phyloP scores from a whole-genome alignment of 2,797 vertebrate genomes.

The Chromis chromis region DNA sequence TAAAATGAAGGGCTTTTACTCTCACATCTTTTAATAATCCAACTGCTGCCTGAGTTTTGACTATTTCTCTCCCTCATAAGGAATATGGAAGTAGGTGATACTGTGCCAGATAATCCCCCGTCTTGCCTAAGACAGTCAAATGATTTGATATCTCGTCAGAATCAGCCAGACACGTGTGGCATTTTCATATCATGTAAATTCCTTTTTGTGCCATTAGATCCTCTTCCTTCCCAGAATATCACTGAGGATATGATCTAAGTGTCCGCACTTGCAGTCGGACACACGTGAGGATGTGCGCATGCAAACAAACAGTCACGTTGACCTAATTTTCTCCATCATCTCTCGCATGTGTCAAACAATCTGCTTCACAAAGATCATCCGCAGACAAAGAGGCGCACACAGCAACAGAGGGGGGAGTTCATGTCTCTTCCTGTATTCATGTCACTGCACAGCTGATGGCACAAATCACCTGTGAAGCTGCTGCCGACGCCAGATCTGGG shows the following conservation, averaged over 20 bases:
- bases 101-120: background rate
- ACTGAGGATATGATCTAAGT: conserved; percentile 11
- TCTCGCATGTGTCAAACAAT: conserved; percentile 16
- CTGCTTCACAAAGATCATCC: conserved; percentile 10
- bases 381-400: conserved; percentile 44
- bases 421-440: conserved; percentile 49
- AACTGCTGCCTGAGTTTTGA: background rate
- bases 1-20: background rate
- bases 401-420: background rate
- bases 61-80: background rate
- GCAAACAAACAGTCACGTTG: conserved; percentile 16
- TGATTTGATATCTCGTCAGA: background rate
- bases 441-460: conserved; percentile 58
- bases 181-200: background rate
- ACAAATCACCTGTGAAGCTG: conserved; percentile 66
- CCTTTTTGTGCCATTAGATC: background rate
- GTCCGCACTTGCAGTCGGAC: background rate
- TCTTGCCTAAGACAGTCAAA: background rate
- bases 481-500: conserved; percentile 66
- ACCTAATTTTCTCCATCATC: conserved; percentile 27
- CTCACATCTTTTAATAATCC: background rate
- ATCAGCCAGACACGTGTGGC: background rate
- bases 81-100: background rate
- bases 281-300: conserved; percentile 13
- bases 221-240: conserved; percentile 12